phyloP scores from a whole-genome alignment of 2,113 vertebrate genomes.

The Lycocorax pyrrhopterus region DNA sequence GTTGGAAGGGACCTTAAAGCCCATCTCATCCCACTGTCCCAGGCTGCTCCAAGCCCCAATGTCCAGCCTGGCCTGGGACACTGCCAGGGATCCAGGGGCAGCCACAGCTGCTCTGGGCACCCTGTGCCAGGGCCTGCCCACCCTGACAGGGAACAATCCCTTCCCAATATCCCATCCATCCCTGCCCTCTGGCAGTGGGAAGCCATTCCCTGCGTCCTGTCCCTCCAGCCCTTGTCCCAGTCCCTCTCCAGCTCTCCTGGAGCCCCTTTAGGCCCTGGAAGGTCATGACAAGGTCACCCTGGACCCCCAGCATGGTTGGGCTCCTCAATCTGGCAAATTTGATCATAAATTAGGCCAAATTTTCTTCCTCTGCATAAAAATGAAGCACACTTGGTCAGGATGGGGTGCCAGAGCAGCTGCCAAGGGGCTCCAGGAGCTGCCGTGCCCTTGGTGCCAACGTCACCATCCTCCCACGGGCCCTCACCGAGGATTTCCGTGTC shows the following conservation, averaged over 20 bases:
- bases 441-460: accelerated
- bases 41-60: neutral
- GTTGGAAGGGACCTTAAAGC: neutral
- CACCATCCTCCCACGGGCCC: neutral
- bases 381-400: accelerated
- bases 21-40: accelerated
- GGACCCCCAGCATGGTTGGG: accelerated
- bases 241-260: neutral
- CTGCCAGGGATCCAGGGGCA: neutral
- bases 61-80: neutral
- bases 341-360: neutral
- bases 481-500: accelerated
- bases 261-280: neutral
- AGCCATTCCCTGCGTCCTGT: neutral
- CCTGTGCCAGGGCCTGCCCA: accelerated
- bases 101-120: neutral
- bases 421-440: neutral
- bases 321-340: neutral
- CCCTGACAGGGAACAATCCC: neutral
- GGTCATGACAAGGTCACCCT: neutral
- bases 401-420: neutral
- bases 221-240: neutral
- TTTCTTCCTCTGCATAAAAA: neutral
- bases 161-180: accelerated
- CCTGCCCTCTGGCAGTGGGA: neutral